Base-by-base conservation (phyloP, 2,113 vertebrate species). In the Columba janthina region DNA sequence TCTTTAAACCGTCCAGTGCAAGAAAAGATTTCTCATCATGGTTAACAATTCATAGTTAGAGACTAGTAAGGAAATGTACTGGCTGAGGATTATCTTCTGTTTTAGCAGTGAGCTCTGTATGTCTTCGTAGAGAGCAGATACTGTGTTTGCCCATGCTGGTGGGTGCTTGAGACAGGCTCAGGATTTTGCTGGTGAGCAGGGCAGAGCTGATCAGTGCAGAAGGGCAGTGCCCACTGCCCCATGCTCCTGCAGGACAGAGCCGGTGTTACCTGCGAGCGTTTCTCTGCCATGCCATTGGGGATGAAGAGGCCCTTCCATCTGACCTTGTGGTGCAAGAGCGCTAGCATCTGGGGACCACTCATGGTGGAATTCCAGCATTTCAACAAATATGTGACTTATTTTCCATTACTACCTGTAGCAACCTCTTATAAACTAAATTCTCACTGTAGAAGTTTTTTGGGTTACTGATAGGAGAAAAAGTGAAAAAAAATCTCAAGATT, bases 71-170 rank as follows among this genome's bases (percentile, higher is more conserved):
- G n/a, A 76, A 66, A 40, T 19, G 66, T 15, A 11, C 15, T 28
- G 16, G 6, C 12, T 90, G 15, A 88, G 26, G 20, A 54, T 61
- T 74, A 12, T 50, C 19, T 73, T 40, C 9, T 36, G 10, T 70
- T 81, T 62, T 36, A 86, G 16, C 50, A 51, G 16, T 31, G 24
- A 70, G 21, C 36, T 46, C 48, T 74, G 5, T 29, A 6, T 40
- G 10, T 51, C 12, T 15, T 19, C 8, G 7, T 29, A 67, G 22
- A 36, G 54, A 81, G 6, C 26, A 4, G 0, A 15, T 74, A 9
- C 28, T 4, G 0, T 64, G n/a, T 21, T 36, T 61, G 38, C 17
- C 5, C 1, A 0, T 64, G 46, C 26, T 6, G 7, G 32, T 8
- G 7, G 3, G 0, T 48, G 15, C 34, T 67, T 64, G 8, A 28